phyloP scores from a whole-genome alignment of 2,888 invertebrate species.

The Pandemis cinnamomeana region DNA sequence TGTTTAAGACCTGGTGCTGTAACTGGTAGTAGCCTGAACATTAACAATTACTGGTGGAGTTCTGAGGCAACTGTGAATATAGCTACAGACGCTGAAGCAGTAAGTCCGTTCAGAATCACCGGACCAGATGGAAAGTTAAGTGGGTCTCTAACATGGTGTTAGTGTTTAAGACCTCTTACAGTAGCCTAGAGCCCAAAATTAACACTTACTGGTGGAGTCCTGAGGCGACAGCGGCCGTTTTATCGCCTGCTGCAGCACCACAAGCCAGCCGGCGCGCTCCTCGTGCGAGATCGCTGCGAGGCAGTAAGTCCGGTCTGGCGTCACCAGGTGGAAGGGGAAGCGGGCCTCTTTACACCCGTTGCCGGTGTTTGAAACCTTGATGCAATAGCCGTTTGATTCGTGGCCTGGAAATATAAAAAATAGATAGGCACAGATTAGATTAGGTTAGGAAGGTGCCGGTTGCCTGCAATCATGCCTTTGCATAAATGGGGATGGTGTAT shows the following conservation, averaged over 20 bases:
- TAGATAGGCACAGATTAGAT: background rate
- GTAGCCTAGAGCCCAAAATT: background rate
- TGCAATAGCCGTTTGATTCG: constrained; percentile 89
- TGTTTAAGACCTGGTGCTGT: no score
- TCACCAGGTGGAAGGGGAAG: constrained; percentile 92
- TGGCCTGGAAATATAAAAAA: constrained; percentile 82
- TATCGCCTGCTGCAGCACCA: constrained; percentile 89
- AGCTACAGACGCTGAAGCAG: no score
- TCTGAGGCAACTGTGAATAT: no score
- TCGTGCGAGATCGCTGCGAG: constrained; percentile 90
- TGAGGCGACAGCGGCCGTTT: constrained; percentile 91
- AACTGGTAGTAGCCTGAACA: no score
- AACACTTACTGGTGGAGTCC: constrained; percentile 88
- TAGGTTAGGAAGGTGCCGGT: background rate
- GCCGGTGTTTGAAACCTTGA: constrained; percentile 84
- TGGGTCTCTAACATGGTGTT: no score
- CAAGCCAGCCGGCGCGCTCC: constrained; percentile 92
- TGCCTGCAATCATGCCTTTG: no score
- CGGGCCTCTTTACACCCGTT: constrained; percentile 89
- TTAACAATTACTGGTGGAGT: no score
- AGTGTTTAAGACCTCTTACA: no score
- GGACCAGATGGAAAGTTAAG: no score
- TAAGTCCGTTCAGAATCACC: no score
- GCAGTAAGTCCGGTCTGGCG: constrained; percentile 91
- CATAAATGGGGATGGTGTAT: no score